Evolutionary conservation across 2,888 invertebrate species (phyloP).

Genomic region (Caenorhabditis angaria): DNA sequence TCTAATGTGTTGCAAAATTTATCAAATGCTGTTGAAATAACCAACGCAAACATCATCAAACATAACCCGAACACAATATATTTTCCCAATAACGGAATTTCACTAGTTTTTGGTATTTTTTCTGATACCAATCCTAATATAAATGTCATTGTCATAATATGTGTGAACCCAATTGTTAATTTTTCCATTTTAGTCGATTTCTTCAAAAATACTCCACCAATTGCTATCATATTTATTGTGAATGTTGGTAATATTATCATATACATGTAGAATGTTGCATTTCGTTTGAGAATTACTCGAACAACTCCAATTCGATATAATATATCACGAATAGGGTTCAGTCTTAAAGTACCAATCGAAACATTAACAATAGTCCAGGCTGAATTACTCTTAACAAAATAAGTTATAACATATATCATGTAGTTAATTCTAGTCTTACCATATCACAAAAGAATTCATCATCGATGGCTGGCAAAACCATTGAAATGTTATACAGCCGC

Average conservation of each 20-base stretch:
- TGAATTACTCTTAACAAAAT: slow-evolving; percentile 24
- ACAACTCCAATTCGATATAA: too few species aligned
- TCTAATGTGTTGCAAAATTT: too few species aligned
- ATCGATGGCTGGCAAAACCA: background rate
- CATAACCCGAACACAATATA: slow-evolving; percentile 23
- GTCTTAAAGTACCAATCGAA: slow-evolving; percentile 5
- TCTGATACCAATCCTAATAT: slow-evolving; percentile 30
- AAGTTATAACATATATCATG: too few species aligned
- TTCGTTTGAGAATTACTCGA: slow-evolving; percentile 16
- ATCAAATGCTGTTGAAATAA: slow-evolving; percentile 3
- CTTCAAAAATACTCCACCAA: slow-evolving; percentile 27
- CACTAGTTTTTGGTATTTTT: slow-evolving; percentile 21
- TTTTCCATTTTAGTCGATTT: slow-evolving; percentile 21
- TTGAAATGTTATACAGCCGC: slow-evolving; percentile 9
- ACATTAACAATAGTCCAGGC: slow-evolving; percentile 20
- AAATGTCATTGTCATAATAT: slow-evolving; percentile 40
- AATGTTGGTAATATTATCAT: slow-evolving; percentile 32
- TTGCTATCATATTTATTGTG: slow-evolving; percentile 21
- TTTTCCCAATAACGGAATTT: slow-evolving; percentile 19
- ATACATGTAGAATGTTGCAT: slow-evolving; percentile 29
- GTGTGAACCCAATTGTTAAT: slow-evolving; percentile 26
- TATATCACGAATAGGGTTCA: too few species aligned
- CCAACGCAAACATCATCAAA: slow-evolving; percentile 25
- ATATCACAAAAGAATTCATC: background rate
- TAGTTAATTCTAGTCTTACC: too few species aligned